Base-by-base conservation (phyloP, 2,113 vertebrate species). In the Ceyx cyanopectus region DNA sequence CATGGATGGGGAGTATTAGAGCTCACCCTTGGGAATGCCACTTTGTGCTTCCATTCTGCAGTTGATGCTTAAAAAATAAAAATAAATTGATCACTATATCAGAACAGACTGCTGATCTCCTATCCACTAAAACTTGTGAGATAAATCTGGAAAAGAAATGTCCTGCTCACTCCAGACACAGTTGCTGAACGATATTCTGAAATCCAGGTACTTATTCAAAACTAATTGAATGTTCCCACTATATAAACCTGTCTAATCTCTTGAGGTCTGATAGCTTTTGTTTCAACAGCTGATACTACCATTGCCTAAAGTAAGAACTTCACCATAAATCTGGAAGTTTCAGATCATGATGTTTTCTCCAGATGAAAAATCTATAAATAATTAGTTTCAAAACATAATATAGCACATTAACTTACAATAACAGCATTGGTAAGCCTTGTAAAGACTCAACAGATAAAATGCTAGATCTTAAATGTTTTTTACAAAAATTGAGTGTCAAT, bases 161-260 rank as follows among this genome's bases (percentile, higher is more conserved):
- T 81, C 53, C 68, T 94, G 61, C n/a, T 90, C n/a, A 53, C 34
- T 81, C 61, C 91, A 94, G 69, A 83, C 56, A 79, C 30, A 77
- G 34, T 30, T 13, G 1, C 48, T 92, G 66, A 88, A 84, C 18
- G 56, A 18, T 32, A 70, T 67, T 72, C 77, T 89, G n/a, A 86
- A 84, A 53, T 53, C 45, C 53, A 88, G 57, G 22, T 96, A 74
- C 40, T 78, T 65, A 81, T 75, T 61, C 91, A 93, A 93, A 90
- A 87, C 40, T 75, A 84, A 78, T 84, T 89, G 29, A 81, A 17
- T 72, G 53, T 89, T 96, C 81, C 78, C 15, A 45, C 74, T 89
- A 53, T 13, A 93, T 72, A 95, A 92, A 87, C 45, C 86, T 8
- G 21, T 32, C 29, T 90, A 84, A 93, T 89, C 53, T 72, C 43